These are phyloP conservation scores for Boloria selene DNA, from an alignment of 2,888 invertebrate species.

Conservation along the genomic window DNA sequence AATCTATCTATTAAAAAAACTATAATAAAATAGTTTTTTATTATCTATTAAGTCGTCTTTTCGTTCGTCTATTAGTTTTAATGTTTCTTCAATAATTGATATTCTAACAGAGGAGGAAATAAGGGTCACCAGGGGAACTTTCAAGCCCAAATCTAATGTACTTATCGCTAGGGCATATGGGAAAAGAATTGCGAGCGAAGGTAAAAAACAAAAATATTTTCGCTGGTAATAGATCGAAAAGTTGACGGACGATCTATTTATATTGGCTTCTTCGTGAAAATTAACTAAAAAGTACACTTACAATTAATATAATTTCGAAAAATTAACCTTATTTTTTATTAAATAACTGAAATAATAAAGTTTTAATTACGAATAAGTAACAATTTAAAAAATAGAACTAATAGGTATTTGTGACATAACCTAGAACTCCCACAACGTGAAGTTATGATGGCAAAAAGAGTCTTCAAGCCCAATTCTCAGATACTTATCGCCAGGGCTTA, in stretches of 20 bases:
- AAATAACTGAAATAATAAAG: neutral
- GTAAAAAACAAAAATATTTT: conserved; percentile 37
- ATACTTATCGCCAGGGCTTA: conserved; percentile 72
- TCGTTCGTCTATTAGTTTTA: conserved; percentile 7
- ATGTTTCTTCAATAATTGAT: conserved; percentile 43
- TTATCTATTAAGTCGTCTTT: too few species aligned
- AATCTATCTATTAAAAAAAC: too few species aligned
- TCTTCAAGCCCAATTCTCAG: conserved; percentile 69
- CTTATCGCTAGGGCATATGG: conserved; percentile 74
- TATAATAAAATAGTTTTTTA: too few species aligned
- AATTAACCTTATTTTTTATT: too few species aligned
- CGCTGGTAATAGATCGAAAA: conserved; percentile 7
- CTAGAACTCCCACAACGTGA: conserved; percentile 41
- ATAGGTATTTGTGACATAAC: neutral
- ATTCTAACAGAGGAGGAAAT: conserved; percentile 70
- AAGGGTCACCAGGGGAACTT: conserved; percentile 67
- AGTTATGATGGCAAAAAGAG: conserved; percentile 67
- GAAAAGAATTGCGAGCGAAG: conserved; percentile 47
- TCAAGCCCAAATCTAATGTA: conserved; percentile 68
- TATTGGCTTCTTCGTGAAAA: conserved; percentile 7
- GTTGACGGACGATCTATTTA: conserved; percentile 18
- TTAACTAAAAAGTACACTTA: neutral
- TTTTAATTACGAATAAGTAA: neutral
- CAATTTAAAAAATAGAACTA: neutral
- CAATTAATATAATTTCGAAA: too few species aligned